Base-by-base conservation (phyloP, 2,888 invertebrate species). In the Agriopis marginaria region DNA sequence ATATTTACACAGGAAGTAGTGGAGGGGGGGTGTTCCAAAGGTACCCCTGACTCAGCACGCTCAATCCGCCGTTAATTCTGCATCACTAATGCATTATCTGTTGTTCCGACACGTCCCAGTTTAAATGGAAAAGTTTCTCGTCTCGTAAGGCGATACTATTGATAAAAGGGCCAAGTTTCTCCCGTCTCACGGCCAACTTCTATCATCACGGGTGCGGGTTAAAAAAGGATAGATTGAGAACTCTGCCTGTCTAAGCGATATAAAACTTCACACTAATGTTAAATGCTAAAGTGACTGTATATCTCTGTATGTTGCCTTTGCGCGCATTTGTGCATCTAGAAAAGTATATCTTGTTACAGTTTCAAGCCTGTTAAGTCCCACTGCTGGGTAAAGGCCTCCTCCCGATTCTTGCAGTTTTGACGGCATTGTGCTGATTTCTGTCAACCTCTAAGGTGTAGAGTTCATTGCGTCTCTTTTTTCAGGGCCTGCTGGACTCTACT, bases 51-150 rank as follows among this genome's bases (percentile, higher is more conserved):
- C 49, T 49, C 32, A 61, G 53, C 66, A 53, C 23, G 54, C 23
- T 61, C 44, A 4, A 53, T 49, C 60, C 54, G 11, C 32, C 14
- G 55, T 67, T 67, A 60, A 68, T 64, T 63, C 56, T 63, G 67
- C 68, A 64, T 60, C 60, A 40, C 54, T 54, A 66, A 75, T 72
- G 66, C 72, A 70, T 72, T 71, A 74, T 73, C 68, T 61, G 63
- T 63, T 66, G 70, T 59, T 68, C 50, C 63, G 54, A 47, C 17
- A 23, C 56, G 66, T 61, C 56, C 58, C 54, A 45, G 71, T 71
- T 71, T 66, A 73, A 74, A 74, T 72, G 69, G 72, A 67, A 75
- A 76, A 76, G 74, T 76, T 76, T 56, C 64, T 63, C 70, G 44
- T 62, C 73, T 64, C 60, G 72, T 72, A 71, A 74, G 71, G 50